Evolutionary conservation across 2,113 vertebrate genomes (phyloP).

Genomic region (Porphyrio hochstetteri): DNA sequence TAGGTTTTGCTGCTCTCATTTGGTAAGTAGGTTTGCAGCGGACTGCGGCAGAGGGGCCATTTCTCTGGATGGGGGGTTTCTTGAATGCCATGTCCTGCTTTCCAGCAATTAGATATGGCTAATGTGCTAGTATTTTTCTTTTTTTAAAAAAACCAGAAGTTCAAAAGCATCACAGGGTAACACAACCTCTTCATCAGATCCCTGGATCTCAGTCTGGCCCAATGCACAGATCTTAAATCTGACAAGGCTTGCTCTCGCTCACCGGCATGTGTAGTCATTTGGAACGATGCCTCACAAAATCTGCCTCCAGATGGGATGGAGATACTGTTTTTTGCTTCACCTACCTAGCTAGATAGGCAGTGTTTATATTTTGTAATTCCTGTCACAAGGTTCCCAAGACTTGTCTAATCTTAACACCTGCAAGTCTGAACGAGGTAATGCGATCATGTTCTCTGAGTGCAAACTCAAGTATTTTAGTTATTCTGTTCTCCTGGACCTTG

Average conservation of each 20-base stretch:
- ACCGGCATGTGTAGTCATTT: not conserved
- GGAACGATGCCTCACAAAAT: not conserved
- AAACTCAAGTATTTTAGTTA: not conserved
- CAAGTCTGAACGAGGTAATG: not conserved
- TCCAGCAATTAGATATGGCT: not conserved
- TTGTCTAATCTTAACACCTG: conserved; percentile 16
- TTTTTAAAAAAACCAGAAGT: too few relatives aligned
- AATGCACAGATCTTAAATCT: not conserved
- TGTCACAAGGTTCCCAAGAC: not conserved
- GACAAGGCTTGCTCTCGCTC: not conserved
- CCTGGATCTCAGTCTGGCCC: not conserved
- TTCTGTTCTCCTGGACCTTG: not conserved
- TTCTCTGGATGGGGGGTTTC: not conserved
- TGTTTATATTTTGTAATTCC: not conserved
- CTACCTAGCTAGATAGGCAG: not conserved
- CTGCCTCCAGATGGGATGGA: not conserved
- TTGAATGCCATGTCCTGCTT: not conserved
- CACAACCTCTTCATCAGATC: not conserved
- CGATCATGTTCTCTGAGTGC: not conserved
- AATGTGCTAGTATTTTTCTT: not conserved
- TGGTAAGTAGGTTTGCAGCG: not conserved
- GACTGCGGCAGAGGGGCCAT: not conserved
- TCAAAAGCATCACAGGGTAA: not conserved
- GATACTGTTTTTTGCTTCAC: not conserved
- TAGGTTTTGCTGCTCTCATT: not conserved